Percentiles rank a stretch among this genome's conserved stretches.
Evolutionary conservation across 2,797 vertebrate species (phyloP).

Genomic region (Galagoides demidoff): DNA sequence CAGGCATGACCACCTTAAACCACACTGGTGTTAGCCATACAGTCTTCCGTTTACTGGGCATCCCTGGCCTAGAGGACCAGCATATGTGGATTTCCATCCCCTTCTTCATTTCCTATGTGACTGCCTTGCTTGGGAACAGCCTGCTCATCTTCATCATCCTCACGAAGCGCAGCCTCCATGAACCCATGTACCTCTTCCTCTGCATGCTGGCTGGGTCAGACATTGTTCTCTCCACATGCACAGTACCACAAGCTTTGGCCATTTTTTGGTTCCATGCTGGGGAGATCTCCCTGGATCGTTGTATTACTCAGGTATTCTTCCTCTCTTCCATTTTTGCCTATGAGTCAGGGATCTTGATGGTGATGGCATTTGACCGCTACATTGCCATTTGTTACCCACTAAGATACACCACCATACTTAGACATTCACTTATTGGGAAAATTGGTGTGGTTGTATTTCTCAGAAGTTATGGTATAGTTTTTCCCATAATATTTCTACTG

Average conservation of each 20-base stretch:
- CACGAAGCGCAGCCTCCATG: constrained; percentile 36
- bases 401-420: constrained; percentile 56
- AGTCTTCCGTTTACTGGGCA: constrained; percentile 47
- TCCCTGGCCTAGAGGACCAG: constrained; percentile 51
- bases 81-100: constrained; percentile 72
- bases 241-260: constrained; percentile 40
- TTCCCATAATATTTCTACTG: constrained; percentile 57
- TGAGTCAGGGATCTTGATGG: constrained; percentile 71
- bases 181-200: constrained; percentile 73
- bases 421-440: not conserved
- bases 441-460: constrained; percentile 4
- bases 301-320: constrained; percentile 70
- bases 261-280: constrained; percentile 68
- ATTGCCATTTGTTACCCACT: constrained; percentile 65
- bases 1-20: not conserved
- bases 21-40: not conserved
- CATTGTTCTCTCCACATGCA: constrained; percentile 27
- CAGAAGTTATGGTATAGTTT: constrained; percentile 9
- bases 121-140: constrained; percentile 45
- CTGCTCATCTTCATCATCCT: constrained; percentile 62
- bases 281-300: constrained; percentile 55
- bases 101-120: constrained; percentile 63
- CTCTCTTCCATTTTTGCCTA: constrained; percentile 27
- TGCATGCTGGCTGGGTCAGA: constrained; percentile 62
- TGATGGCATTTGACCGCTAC: constrained; percentile 58